Base-by-base conservation (phyloP, 2,113 vertebrate genomes). In the Merops nubicus region DNA sequence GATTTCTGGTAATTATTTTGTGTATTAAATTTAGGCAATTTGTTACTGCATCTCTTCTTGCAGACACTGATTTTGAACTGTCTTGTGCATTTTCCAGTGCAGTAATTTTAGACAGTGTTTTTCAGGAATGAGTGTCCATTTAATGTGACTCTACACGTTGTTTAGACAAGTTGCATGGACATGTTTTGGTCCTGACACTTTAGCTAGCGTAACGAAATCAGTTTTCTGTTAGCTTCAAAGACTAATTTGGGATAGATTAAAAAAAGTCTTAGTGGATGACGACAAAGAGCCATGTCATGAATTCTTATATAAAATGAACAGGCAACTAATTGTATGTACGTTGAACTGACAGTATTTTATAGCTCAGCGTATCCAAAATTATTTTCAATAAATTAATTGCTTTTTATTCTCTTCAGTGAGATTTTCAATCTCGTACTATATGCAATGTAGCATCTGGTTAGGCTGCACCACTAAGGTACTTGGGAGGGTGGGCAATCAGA, bases 31-130 rank as follows among this genome's bases (percentile, higher is more conserved):
- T 91, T 92, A 60, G 73, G 73, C 34, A 91, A 19, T 80, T 79
- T 56, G 16, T 22, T 87, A 21, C 54, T 62, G 38, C 19, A 45
- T 68, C 48, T 82, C 29, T 42, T 81, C 51, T 79, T 79, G 40
- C 40, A 88, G 67, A 43, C 26, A 56, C 23, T 16, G 36, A 48
- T 85, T 89, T 57, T 59, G 11, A 81, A 75, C 33, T 75, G 64
- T n/a, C 14, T 33, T 57, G 31, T 5, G 28, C 0, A 0, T 77
- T 85, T 85, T 89, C 43, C 22, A 82, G 56, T 0, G 0, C n/a
- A 76, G 51, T 60, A 72, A 75, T 60, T 94, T 83, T 64, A 64
- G 69, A 36, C 40, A 67, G 47, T 22, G 3, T 50, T 80, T 80
- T 86, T 77, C 34, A 70, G 63, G 23, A 86, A 69, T 57, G 7